These are phyloP conservation scores for Caenorhabditis becei DNA, from an alignment of 2,888 invertebrate species.

Conservation along the genomic window DNA sequence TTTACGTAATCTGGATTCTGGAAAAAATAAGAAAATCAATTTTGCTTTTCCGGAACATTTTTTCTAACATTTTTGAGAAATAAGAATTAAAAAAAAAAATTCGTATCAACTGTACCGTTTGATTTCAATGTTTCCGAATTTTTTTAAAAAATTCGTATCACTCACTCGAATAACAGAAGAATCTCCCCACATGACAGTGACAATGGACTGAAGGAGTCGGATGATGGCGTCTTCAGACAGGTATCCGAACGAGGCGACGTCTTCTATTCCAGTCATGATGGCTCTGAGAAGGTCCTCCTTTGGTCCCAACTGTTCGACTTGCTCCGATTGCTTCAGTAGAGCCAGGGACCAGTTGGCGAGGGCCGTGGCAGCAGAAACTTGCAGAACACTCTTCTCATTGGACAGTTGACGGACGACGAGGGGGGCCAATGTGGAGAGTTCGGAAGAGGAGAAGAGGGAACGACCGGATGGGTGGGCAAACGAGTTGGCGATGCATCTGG, in stretches of 20 bases:
- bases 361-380: slow-evolving; percentile 72
- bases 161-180: slow-evolving; percentile 78
- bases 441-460: slow-evolving; percentile 59
- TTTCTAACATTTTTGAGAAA: too few relatives aligned
- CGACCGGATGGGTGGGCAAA: slow-evolving; percentile 85
- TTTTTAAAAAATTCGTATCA: too few relatives aligned
- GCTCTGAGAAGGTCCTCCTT: slow-evolving; percentile 76
- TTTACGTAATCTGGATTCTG: too few relatives aligned
- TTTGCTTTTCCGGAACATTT: too few relatives aligned
- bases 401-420: slow-evolving; percentile 63
- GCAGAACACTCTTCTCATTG: slow-evolving; percentile 59
- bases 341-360: slow-evolving; percentile 75
- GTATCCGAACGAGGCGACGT: slow-evolving; percentile 60
- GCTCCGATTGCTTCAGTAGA: slow-evolving; percentile 70
- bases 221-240: slow-evolving; percentile 85
- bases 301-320: slow-evolving; percentile 76
- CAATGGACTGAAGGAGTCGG: slow-evolving; percentile 88
- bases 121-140: too few relatives aligned
- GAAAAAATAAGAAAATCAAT: too few relatives aligned
- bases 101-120: too few relatives aligned
- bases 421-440: slow-evolving; percentile 58
- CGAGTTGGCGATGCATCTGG: slow-evolving; percentile 88
- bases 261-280: slow-evolving; percentile 68
- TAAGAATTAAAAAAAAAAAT: too few relatives aligned
- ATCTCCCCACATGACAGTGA: slow-evolving; percentile 85